These are phyloP conservation scores for Beaufortia kweichowensis DNA, from an alignment of 2,113 vertebrate genomes.

Conservation along the genomic window DNA sequence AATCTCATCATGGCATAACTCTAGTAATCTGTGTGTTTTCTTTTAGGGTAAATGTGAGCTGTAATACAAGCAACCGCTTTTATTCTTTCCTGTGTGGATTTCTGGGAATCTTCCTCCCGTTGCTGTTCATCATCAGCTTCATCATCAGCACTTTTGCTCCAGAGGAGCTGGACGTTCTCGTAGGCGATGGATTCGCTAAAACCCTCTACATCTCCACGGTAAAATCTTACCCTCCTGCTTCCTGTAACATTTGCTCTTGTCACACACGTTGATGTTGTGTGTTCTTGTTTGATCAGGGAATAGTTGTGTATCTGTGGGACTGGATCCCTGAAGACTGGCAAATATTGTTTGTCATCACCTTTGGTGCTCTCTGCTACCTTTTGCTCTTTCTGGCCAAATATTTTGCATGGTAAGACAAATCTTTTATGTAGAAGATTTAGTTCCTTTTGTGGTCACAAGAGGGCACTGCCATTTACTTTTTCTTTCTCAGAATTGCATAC, in stretches of 20 bases:
- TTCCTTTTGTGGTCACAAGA: constrained; percentile 35
- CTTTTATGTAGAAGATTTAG: background rate
- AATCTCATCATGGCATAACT: background rate
- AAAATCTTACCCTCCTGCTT: constrained; percentile 34
- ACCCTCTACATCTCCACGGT: constrained; percentile 60
- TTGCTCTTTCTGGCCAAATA: constrained; percentile 71
- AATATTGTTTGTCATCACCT: constrained; percentile 68
- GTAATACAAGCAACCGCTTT: constrained; percentile 69
- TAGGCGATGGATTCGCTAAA: constrained; percentile 66
- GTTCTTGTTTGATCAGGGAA: constrained; percentile 57
- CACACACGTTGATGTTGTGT: background rate
- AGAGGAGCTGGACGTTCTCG: constrained; percentile 65
- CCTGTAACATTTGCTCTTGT: background rate
- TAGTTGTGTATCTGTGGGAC: constrained; percentile 73
- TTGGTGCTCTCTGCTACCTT: constrained; percentile 70
- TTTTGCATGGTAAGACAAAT: constrained; percentile 70
- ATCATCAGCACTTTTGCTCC: constrained; percentile 65
- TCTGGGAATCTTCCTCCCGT: constrained; percentile 70
- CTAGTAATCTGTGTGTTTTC: background rate
- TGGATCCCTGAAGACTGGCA: constrained; percentile 78
- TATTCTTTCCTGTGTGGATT: constrained; percentile 70
- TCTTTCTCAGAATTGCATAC: too few species aligned
- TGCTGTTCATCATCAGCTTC: constrained; percentile 72
- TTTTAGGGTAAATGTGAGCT: constrained; percentile 63
- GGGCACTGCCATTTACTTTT: background rate